Evolutionary conservation across 2,113 vertebrate species (phyloP).

Genomic region (Gila orcuttii): DNA sequence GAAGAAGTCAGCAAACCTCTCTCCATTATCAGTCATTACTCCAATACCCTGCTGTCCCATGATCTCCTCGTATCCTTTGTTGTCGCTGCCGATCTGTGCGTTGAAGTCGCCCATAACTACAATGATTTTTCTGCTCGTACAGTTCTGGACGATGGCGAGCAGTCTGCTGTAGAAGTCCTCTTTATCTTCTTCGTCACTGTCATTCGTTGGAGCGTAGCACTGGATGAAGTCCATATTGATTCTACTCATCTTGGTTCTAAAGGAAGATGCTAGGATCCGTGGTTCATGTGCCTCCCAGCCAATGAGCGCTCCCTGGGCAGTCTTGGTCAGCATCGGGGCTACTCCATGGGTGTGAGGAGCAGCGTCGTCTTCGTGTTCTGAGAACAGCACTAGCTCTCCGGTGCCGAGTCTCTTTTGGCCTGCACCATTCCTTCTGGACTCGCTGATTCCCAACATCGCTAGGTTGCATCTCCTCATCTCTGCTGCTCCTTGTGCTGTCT

Average conservation of each 20-base stretch:
- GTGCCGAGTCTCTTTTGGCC: background rate
- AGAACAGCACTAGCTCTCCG: background rate
- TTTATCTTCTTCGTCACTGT: background rate
- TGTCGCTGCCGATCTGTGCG: too few species aligned
- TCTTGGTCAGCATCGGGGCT: background rate
- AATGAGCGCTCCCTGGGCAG: background rate
- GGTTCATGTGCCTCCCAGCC: background rate
- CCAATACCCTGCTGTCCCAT: too few species aligned
- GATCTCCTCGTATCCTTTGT: too few species aligned
- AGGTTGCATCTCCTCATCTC: background rate
- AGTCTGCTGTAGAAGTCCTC: background rate
- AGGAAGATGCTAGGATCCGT: background rate
- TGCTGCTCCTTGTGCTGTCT: background rate
- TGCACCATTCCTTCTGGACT: background rate
- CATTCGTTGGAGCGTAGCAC: background rate
- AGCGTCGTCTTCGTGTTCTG: background rate
- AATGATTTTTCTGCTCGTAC: too few species aligned
- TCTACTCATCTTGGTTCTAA: background rate
- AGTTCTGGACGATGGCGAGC: background rate
- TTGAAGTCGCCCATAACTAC: too few species aligned
- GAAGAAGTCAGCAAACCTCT: too few species aligned
- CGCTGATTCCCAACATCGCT: background rate
- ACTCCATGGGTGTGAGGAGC: background rate
- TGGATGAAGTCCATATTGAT: background rate
- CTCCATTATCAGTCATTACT: too few species aligned